Conservation (phyloP, 2,888 invertebrate species). For the Platycheirus albimanus region DNA sequence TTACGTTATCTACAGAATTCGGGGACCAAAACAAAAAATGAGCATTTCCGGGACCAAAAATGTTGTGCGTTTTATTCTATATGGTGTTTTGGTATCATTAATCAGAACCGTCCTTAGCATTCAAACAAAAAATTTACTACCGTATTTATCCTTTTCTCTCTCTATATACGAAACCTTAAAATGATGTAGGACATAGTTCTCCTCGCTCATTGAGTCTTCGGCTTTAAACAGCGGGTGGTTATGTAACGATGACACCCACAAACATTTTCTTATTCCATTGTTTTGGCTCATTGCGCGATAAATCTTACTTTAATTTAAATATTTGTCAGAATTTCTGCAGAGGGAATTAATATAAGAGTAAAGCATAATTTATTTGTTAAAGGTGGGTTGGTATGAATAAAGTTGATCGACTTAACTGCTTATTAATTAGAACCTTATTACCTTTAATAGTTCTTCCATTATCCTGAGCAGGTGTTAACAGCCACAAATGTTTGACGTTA, state of each 20-base stretch:
- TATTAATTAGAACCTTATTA: not conserved
- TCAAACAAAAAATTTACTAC: constrained; percentile 54
- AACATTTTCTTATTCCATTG: constrained; percentile 58
- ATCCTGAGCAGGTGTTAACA: constrained; percentile 41
- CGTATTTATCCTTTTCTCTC: constrained; percentile 30
- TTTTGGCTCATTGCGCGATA: constrained; percentile 46
- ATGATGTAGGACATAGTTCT: constrained; percentile 41
- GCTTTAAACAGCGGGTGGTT: constrained; percentile 59
- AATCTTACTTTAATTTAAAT: constrained; percentile 55
- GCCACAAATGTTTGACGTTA: constrained; percentile 13
- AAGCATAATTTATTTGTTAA: constrained; percentile 28
- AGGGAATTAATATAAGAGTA: not conserved
- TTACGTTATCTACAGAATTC: constrained; percentile 42
- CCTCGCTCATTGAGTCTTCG: constrained; percentile 40
- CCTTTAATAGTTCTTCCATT: not conserved
- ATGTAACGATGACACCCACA: constrained; percentile 66
- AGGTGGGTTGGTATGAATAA: not conserved
- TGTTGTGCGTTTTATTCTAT: constrained; percentile 32
- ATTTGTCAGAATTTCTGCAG: constrained; percentile 13
- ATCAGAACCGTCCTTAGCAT: constrained; percentile 72
- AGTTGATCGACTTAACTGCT: not conserved
- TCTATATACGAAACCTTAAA: constrained; percentile 13
- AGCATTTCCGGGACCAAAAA: constrained; percentile 54
- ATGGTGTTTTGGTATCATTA: constrained; percentile 53
- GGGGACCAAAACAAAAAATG: constrained; percentile 38